Evolutionary conservation across 2,888 invertebrate species (phyloP).

Genomic region (Baronia brevicornis): DNA sequence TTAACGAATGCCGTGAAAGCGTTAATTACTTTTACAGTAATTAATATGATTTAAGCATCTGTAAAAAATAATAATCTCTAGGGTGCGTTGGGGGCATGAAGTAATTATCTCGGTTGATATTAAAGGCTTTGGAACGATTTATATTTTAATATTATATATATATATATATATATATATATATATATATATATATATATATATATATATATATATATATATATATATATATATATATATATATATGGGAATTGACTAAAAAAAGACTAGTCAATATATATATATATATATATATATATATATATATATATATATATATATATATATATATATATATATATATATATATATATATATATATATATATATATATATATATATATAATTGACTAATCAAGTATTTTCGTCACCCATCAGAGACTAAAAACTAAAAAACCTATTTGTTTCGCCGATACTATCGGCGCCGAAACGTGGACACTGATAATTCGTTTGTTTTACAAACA

Average conservation of each 20-base stretch:
- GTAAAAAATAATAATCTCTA: conserved; percentile 34
- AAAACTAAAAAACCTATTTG: too few relatives aligned
- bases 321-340: conserved; percentile 3
- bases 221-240: not conserved
- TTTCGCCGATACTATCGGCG: too few relatives aligned
- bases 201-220: conserved; percentile 1
- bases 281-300: not conserved
- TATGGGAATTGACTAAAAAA: not conserved
- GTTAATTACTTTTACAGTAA: conserved; percentile 72
- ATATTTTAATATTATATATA: too few relatives aligned
- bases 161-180: not conserved
- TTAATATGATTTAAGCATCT: conserved; percentile 72
- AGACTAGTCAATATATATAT: not conserved
- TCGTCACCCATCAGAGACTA: too few relatives aligned
- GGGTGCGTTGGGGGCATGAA: conserved; percentile 1
- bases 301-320: conserved; percentile 1
- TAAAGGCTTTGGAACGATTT: too few relatives aligned
- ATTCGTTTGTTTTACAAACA: too few relatives aligned
- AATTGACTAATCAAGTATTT: not conserved
- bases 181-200: not conserved
- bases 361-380: conserved; percentile 1
- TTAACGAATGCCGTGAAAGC: conserved; percentile 70
- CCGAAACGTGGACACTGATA: too few relatives aligned
- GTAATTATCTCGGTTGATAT: conserved; percentile 7
- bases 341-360: conserved; percentile 3